Base-by-base conservation (phyloP, 2,113 vertebrate genomes). In the Aphyosemion australe region DNA sequence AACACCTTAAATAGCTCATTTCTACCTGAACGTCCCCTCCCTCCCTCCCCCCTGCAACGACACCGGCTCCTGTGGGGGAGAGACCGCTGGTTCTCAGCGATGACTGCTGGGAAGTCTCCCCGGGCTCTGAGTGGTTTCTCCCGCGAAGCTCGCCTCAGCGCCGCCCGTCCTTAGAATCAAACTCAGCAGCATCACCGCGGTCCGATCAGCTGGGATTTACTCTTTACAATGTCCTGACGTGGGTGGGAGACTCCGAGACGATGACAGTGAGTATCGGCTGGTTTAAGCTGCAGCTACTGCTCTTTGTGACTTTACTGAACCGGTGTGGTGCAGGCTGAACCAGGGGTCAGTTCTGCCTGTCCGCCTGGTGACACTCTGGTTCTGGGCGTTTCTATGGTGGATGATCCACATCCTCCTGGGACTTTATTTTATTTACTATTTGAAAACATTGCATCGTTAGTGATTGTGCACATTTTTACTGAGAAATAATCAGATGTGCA, bases 191-290 rank as follows among this genome's bases (percentile, higher is more conserved):
- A 1, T 55, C 61, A 15, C 61, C 61, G 80, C 65, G 50, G 77
- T 80, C 78, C 75, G 67, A 65, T 2, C 76, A 74, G 79, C 79
- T 70, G 84, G 79, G 79, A 80, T 84, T 78, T 57, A 73, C 50
- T 71, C 80, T 83, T 87, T 79, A 90, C 79, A 78, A 95, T 92
- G 91, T 87, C 93, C 91, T 94, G 94, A 94, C 76, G 66, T 34
- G 80, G 69, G 75, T 83, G 59, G 72, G 48, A 37, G 61, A 16
- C 51, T 8, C 57, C 65, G 37, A 80, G 80, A 92, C 86, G 84
- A 93, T 93, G 92, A 87, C 93, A 86, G 92, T 93, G 91, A 95
- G 93, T 91, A 91, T 63, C 20, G 37, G 62, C 31, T 69, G 39
- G 45, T 71, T 63, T 61, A 20, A 59, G 73, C 34, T 60, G 41